phyloP scores from a whole-genome alignment of 1,140 invertebrate species.

The Caerostris darwini region DNA sequence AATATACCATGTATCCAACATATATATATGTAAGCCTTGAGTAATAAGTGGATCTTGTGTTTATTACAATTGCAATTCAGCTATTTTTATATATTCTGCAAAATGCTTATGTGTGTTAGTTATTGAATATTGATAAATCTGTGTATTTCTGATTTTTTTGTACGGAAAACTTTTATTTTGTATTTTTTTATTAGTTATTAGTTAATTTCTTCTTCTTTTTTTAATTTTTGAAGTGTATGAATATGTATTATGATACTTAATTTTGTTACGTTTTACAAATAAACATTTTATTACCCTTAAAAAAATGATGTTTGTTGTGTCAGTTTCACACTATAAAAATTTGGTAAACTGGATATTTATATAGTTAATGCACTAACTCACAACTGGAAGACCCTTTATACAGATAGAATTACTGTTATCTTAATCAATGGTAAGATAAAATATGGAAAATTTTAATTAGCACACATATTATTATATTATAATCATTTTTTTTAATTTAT shows the following conservation, averaged over 20 bases:
- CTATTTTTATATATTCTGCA: not conserved
- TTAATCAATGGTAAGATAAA: too few species aligned
- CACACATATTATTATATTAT: too few species aligned
- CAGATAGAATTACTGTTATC: too few species aligned
- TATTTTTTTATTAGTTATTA: slow-evolving; percentile 1
- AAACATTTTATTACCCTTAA: not conserved
- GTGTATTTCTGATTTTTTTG: not conserved
- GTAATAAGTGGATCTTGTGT: not conserved
- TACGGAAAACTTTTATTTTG: not conserved
- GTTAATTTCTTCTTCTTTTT: not conserved
- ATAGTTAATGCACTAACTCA: too few species aligned
- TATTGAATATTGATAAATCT: not conserved
- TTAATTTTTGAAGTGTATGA: not conserved
- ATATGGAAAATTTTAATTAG: too few species aligned
- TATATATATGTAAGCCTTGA: not conserved
- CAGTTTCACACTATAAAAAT: too few species aligned
- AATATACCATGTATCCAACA: too few species aligned
- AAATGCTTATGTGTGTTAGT: not conserved
- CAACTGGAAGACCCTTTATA: too few species aligned
- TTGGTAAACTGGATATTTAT: too few species aligned
- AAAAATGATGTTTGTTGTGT: too few species aligned
- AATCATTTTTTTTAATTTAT: too few species aligned
- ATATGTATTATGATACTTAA: slow-evolving; percentile 37
- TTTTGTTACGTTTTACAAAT: slow-evolving; percentile 38
- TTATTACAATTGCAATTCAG: not conserved